Evolutionary conservation across 2,888 invertebrate genomes (phyloP), one percentile per base, ranked within the genome.

Genomic region (Cryptocheilus praepositus): DNA sequence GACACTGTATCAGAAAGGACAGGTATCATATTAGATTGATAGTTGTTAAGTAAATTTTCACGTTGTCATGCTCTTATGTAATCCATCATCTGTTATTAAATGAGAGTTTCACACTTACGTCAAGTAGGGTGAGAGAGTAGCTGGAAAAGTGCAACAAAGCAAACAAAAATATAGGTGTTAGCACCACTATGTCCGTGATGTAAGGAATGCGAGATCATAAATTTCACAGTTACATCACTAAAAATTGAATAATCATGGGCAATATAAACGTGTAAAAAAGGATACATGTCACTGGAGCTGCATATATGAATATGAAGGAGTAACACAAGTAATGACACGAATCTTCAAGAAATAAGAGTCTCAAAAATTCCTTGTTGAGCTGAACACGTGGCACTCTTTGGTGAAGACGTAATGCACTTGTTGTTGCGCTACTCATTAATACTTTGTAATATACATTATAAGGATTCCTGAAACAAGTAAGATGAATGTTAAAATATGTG

Each of bases 271-370:
- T 63, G 25, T 67, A 45, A 22, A 83, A 92, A 94, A 94, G 94
- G 94, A 94, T 95, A 97, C 96, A 91, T 77, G 97, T 93, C 61
- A 97, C 93, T 25, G 99, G 98, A 65, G 94, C 91, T 44, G 95
- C 95, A 89, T 95, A 97, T 84, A 98, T 92, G 89, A 99, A 99
- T 85, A 99, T 96, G 80, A 98, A 90, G 54, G 98, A 96, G 89
- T 95, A 99, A 90, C 99, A 94, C 76, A 99, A 91, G 86, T 99
- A 99, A 89, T 99, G 99, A 73, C 96, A 98, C 81, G 98, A 97
- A 90, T 96, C 96, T 89, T 99, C 99, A 22, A 94, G 89, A 82
- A 97, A 91, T 78, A 99, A 90, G 59, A 92, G 90, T 7, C 93
- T 92, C 69, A 98, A 89, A 89, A 98, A 99, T 88, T 96, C 95